Conservation (phyloP, 1,140 invertebrate species). For the Drosophila willistoni region DNA sequence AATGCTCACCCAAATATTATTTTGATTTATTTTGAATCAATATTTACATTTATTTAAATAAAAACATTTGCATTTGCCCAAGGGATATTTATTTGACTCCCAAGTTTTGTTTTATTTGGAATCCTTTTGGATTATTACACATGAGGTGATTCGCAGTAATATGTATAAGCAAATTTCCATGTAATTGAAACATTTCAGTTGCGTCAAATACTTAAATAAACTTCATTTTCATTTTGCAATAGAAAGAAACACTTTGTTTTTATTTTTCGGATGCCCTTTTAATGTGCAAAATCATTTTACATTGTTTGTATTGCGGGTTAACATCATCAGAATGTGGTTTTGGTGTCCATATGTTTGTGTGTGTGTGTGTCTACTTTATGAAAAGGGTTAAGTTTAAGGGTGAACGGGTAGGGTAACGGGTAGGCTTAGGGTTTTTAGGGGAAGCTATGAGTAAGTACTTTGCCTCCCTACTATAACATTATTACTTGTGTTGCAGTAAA, state of each 20-base stretch:
- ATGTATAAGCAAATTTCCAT: background rate
- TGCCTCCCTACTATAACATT: constrained; percentile 30
- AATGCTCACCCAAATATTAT: too few relatives aligned
- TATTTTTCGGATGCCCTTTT: constrained; percentile 15
- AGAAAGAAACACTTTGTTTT: background rate
- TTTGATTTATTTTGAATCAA: too few relatives aligned
- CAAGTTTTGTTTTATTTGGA: background rate
- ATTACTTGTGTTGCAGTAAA: constrained; percentile 66
- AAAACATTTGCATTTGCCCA: too few relatives aligned
- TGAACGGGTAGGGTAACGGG: background rate
- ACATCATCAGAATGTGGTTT: background rate
- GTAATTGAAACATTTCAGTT: background rate
- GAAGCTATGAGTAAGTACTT: constrained; percentile 29
- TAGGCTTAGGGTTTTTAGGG: background rate
- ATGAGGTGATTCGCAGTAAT: background rate
- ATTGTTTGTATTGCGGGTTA: constrained; percentile 52
- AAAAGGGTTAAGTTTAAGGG: background rate
- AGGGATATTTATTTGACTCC: too few relatives aligned
- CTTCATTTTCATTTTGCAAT: background rate
- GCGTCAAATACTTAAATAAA: background rate
- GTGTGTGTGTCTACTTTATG: background rate
- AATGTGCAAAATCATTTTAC: constrained; percentile 63
- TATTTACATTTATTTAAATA: too few relatives aligned
- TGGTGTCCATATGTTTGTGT: background rate
- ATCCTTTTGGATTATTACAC: background rate